phyloP scores from a whole-genome alignment of 2,888 invertebrate genomes.

The Polydrusus pterygomalis region DNA sequence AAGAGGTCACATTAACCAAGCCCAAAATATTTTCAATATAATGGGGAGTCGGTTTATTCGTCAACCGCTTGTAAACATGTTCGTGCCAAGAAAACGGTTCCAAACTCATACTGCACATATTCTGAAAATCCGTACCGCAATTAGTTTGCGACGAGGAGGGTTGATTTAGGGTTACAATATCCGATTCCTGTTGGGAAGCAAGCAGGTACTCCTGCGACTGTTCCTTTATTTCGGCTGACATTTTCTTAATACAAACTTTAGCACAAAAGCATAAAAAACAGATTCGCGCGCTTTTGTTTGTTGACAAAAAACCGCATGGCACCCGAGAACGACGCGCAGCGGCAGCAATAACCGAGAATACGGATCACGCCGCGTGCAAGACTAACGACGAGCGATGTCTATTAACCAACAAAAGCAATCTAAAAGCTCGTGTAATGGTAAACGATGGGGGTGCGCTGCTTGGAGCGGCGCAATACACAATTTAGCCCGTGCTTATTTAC shows the following conservation, averaged over 20 bases:
- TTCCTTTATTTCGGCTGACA: constrained; percentile 49
- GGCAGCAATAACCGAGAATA: constrained; percentile 24
- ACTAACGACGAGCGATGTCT: constrained; percentile 55
- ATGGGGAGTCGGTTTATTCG: constrained; percentile 89
- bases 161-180: constrained; percentile 29
- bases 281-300: constrained; percentile 39
- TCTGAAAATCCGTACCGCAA: constrained; percentile 56
- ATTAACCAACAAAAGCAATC: constrained; percentile 61
- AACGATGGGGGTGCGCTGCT: constrained; percentile 63
- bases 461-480: constrained; percentile 61
- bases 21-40: constrained; percentile 92
- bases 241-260: constrained; percentile 4
- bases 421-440: constrained; percentile 63
- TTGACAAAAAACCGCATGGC: constrained; percentile 45
- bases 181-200: constrained; percentile 31
- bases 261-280: background rate
- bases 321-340: constrained; percentile 32
- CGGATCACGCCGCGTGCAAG: constrained; percentile 39
- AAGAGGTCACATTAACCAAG: constrained; percentile 57
- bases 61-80: constrained; percentile 90
- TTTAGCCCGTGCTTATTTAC: constrained; percentile 62
- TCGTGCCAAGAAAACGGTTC: constrained; percentile 84
- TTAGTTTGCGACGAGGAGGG: constrained; percentile 44
- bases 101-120: constrained; percentile 55
- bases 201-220: constrained; percentile 43